Evolutionary conservation across 2,797 vertebrate species (phyloP), one percentile per base, ranked within the genome.

Genomic region (Arremon aurantiirostris): DNA sequence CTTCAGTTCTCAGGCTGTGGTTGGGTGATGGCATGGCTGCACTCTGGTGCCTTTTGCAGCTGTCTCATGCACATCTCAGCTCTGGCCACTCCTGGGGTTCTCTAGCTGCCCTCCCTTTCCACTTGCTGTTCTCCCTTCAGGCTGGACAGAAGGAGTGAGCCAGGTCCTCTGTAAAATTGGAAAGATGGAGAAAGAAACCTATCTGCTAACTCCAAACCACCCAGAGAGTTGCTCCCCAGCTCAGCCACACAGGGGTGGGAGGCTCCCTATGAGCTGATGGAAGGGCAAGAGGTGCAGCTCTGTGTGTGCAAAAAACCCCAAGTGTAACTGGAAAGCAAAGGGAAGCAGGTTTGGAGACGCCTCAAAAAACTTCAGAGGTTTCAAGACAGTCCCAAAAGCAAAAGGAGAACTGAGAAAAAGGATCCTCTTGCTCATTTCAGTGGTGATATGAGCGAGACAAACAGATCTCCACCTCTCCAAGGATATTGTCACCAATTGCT

Each of bases 231-330:
- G 14, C 14, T 76, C 18, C 16, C 11, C 20, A 85, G 9, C 19
- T 80, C 10, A 6, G 39, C 34, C 65, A 27, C 0, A 0, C 23
- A 30, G n/a, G 26, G 5, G 10, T 70, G 24, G 32, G 27, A 60
- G 2, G 9, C 37, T 90, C n/a, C 6, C 32, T 60, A 2, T 0
- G 2, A 82, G 23, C n/a, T n/a, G 37, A 27, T 24, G 11, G 19
- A 66, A 89, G 8, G 59, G 16, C 4, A 11, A 72, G 41, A 72
- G 17, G 2, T 44, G 9, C 19, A 78, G 8, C 1, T 0, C 27
- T 41, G 8, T 11, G 8, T 32, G 8, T 14, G 47, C 1, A 21
- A 26, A 81, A 41, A 16, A 24, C 17, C 24, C 24, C 17, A 19
- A 8, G 7, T n/a, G 14, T 14, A 75, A 53, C 5, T 30, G n/a